Base-by-base conservation (phyloP, 2,113 vertebrate genomes). In the Pteropus alecto region DNA sequence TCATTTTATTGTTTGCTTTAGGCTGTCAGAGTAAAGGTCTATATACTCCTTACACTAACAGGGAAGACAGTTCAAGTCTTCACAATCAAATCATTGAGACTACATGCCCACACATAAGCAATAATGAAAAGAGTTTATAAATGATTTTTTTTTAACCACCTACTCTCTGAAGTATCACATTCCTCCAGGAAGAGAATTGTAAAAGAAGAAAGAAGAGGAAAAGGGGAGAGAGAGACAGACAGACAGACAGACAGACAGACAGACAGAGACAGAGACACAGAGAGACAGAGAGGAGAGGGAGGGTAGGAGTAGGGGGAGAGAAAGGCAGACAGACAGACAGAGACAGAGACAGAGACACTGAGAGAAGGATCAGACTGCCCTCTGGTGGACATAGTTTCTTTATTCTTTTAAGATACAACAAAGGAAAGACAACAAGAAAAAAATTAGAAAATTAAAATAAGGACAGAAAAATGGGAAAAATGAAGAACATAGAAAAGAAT, bases 371-470 rank as follows among this genome's bases (percentile, higher is more conserved):
- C 83, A 93, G 76, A 87, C 83, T 97, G 96, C 93, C 94, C 97
- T 96, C 90, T 96, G 85, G 86, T 96, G 84, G 96, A 97, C 92
- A 86, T 77, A 87, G 94, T 92, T 78, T 90, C 56, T 82, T 94
- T 85, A 76, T 90, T 84, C 81, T 79, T 88, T 13, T 2, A 83
- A 79, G 21, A 46, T 28, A 9, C 18, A 93, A 74, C 94, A 95
- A 81, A 19, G 0, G 0, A 87, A 84, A 84, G 61, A 92, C 76
- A 90, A 0, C 22, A 77, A 0, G 8, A 46, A 86, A 90, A 46
- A 73, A 83, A 0, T 7, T 82, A 94, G 84, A 56, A 96, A 87
- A 94, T 38, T 46, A 87, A 54, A 74, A 63, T 19, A 33, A 63
- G 10, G 60, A 6, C 67, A 38, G 63, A n/a, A 73, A 76, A 91